Evolutionary conservation across 2,113 vertebrate genomes (phyloP).

Genomic region (Hippolais icterina): DNA sequence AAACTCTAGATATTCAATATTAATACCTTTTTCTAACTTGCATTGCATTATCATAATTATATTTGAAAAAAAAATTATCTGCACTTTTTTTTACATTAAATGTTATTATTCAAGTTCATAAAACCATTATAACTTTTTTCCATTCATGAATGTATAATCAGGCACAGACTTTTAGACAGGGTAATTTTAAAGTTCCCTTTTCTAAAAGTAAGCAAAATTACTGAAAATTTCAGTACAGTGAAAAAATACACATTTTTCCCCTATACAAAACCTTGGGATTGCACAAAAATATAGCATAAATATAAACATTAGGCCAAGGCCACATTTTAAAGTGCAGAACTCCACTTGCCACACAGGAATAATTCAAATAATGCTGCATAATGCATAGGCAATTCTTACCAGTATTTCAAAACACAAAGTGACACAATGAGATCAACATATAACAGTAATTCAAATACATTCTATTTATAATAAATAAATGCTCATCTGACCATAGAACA

Average conservation of each 20-base stretch:
- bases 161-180: background rate
- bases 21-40: background rate
- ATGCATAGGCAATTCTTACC: constrained; percentile 22
- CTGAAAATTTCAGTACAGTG: constrained; percentile 18
- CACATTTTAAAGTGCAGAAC: constrained; percentile 60
- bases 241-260: background rate
- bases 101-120: background rate
- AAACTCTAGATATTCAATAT: background rate
- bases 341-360: constrained; percentile 28
- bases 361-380: constrained; percentile 8
- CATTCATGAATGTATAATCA: background rate
- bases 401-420: constrained; percentile 38
- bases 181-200: constrained; percentile 2
- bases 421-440: constrained; percentile 39
- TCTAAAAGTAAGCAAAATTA: background rate
- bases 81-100: background rate
- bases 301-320: constrained; percentile 32
- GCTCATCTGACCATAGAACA: background rate
- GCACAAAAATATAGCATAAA: constrained; percentile 10
- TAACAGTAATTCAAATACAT: constrained; percentile 49
- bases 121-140: background rate
- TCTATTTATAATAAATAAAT: constrained; percentile 51
- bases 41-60: background rate
- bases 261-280: background rate
- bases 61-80: background rate